Conservation (phyloP, 2,888 invertebrate species). For the Mesorhabditis spiculigera region DNA sequence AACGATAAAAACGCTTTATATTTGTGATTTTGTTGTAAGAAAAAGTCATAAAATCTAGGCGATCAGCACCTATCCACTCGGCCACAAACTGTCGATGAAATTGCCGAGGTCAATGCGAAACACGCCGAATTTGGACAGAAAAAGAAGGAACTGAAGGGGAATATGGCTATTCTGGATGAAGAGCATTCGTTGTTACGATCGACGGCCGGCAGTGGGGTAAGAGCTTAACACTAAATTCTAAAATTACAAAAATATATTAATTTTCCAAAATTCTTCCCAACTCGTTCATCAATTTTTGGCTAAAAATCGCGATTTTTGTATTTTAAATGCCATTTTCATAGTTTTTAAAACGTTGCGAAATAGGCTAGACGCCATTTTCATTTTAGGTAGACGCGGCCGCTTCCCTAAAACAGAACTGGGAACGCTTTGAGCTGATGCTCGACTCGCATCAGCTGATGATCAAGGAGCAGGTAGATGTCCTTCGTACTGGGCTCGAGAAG, state of each 20-base stretch:
- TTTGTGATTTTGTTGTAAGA: too few relatives aligned
- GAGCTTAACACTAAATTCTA: neutral
- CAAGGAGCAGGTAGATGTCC: constrained; percentile 80
- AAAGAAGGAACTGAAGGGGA: constrained; percentile 72
- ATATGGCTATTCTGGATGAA: constrained; percentile 67
- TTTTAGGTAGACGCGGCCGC: constrained; percentile 74
- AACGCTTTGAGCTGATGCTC: constrained; percentile 75
- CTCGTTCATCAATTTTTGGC: neutral
- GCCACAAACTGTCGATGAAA: constrained; percentile 79
- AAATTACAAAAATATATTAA: too few relatives aligned
- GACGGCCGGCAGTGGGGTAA: constrained; percentile 29
- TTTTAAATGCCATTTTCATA: too few relatives aligned
- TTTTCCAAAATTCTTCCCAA: neutral
- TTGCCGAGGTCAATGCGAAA: constrained; percentile 74
- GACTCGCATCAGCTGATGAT: constrained; percentile 80
- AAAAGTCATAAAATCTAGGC: constrained; percentile 59
- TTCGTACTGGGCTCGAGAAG: constrained; percentile 70
- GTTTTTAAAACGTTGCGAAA: too few relatives aligned
- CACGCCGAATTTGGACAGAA: constrained; percentile 69
- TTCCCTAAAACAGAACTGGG: constrained; percentile 75
- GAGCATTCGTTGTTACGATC: constrained; percentile 67
- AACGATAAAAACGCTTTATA: too few relatives aligned
- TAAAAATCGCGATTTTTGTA: neutral
- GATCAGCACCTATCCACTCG: constrained; percentile 69
- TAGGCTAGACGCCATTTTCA: neutral